Conservation (phyloP, 2,113 vertebrate genomes). For the Brachypodius melanocephalos region DNA sequence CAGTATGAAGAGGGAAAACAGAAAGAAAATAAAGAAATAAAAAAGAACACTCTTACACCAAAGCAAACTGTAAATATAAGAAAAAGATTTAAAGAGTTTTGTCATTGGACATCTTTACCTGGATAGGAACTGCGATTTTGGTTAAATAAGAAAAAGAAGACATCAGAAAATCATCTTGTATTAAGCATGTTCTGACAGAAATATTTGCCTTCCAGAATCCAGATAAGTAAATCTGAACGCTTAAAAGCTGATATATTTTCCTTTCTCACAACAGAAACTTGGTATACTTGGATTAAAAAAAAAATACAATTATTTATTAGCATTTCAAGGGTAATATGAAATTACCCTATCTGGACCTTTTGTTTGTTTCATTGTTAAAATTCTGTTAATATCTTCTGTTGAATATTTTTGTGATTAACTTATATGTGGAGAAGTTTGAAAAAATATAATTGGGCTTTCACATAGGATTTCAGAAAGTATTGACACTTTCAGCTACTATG, state of each 20-base stretch:
- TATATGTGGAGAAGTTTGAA: not conserved
- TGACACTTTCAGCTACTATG: not conserved
- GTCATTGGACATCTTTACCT: not conserved
- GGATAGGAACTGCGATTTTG: not conserved
- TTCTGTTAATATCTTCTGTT: not conserved
- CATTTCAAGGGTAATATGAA: not conserved
- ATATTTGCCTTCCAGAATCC: not conserved
- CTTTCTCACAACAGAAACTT: not conserved
- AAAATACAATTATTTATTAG: not conserved
- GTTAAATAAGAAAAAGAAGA: not conserved
- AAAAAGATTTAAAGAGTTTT: not conserved
- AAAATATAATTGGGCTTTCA: not conserved
- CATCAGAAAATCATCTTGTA: not conserved
- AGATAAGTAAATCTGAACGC: not conserved
- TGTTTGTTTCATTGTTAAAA: not conserved
- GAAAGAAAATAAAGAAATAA: not conserved
- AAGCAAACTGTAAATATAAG: not conserved
- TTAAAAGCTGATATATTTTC: not conserved
- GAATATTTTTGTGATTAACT: not conserved
- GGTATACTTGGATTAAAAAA: not conserved
- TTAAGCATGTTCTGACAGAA: not conserved
- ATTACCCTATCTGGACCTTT: not conserved
- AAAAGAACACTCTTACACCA: not conserved
- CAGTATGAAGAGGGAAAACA: not conserved
- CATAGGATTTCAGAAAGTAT: not conserved